Evolutionary conservation across 2,888 invertebrate species (phyloP).

Genomic region (Scelioninae gen. 1): DNA sequence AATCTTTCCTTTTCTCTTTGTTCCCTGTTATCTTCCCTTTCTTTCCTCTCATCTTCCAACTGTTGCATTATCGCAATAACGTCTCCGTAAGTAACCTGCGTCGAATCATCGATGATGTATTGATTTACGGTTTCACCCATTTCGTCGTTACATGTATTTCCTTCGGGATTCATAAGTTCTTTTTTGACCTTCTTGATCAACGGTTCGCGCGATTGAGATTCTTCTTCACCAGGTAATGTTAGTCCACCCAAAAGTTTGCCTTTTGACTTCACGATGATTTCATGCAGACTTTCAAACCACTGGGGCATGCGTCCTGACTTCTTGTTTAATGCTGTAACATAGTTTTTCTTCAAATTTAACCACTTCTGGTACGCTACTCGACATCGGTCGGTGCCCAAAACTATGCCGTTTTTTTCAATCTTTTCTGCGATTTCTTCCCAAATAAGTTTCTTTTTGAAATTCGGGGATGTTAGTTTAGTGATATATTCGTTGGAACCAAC

Average conservation of each 20-base stretch:
- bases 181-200: constrained; percentile 53
- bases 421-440: constrained; percentile 64
- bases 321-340: constrained; percentile 56
- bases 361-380: constrained; percentile 65
- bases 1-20: constrained; percentile 66
- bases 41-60: constrained; percentile 65
- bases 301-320: constrained; percentile 54
- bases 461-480: constrained; percentile 57
- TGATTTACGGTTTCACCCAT: constrained; percentile 66
- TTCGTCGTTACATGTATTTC: constrained; percentile 49
- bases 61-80: constrained; percentile 69
- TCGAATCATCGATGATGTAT: constrained; percentile 64
- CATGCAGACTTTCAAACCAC: constrained; percentile 58
- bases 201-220: constrained; percentile 31
- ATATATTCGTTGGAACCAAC: constrained; percentile 65
- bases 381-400: constrained; percentile 54
- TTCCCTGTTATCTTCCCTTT: constrained; percentile 64
- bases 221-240: constrained; percentile 37
- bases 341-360: constrained; percentile 65
- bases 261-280: constrained; percentile 51
- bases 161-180: constrained; percentile 65
- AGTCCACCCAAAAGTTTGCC: constrained; percentile 59
- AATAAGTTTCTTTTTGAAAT: constrained; percentile 60
- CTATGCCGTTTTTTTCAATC: constrained; percentile 52
- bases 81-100: constrained; percentile 66